Evolutionary conservation across 1,140 invertebrate genomes (phyloP).

Genomic region (Heliconius eleuchia): DNA sequence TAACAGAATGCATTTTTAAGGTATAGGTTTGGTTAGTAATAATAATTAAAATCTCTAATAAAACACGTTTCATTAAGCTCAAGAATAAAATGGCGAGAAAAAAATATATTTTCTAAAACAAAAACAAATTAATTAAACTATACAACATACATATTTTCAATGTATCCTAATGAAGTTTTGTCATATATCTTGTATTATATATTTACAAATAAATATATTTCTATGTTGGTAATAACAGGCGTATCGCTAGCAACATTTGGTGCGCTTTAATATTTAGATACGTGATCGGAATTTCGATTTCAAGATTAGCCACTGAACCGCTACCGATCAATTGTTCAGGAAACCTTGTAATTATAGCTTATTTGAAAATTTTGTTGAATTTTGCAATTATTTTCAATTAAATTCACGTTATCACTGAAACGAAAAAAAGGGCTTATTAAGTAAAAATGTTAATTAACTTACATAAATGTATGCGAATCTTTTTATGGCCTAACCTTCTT

Average conservation of each 20-base stretch:
- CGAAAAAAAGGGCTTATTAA: too few species aligned
- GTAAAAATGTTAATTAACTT: too few species aligned
- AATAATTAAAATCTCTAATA: too few species aligned
- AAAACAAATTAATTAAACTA: too few species aligned
- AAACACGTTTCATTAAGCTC: too few species aligned
- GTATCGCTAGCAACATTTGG: constrained; percentile 51
- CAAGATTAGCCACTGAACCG: constrained; percentile 50
- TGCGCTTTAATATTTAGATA: constrained; percentile 55
- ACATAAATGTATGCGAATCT: neutral
- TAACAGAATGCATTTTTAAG: too few species aligned
- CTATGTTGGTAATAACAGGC: constrained; percentile 16
- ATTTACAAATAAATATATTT: constrained; percentile 2
- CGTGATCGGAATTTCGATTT: constrained; percentile 64
- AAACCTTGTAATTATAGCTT: constrained; percentile 16
- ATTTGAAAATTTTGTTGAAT: constrained; percentile 13
- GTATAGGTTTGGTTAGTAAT: too few species aligned
- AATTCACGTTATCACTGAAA: neutral
- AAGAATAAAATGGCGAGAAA: too few species aligned
- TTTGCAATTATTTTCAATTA: neutral
- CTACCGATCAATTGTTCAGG: constrained; percentile 45
- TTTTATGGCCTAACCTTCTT: neutral
- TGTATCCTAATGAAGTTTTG: too few species aligned
- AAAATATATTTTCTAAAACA: too few species aligned
- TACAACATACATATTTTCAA: too few species aligned
- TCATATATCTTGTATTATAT: neutral